Evolutionary conservation across 2,797 vertebrate species (phyloP), one percentile per base, ranked within the genome.

Genomic region (Lindbergichthys nudifrons): DNA sequence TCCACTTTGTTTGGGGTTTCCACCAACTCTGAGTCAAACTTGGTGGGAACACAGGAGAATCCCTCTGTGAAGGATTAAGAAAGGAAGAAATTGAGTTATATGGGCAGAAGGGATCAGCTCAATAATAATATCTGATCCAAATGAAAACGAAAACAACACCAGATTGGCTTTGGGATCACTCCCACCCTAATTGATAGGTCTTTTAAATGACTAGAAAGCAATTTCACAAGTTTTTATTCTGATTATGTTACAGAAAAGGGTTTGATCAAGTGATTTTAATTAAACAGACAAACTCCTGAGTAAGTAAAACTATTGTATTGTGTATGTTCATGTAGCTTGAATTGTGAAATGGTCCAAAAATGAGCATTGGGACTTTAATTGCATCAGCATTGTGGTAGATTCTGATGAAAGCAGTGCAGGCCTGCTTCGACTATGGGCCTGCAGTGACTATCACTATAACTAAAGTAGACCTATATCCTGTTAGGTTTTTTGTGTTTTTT

Each of bases 31-130:
- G 93, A 88, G 77, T 87, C 93, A 61, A 96, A 95, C 84, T 92
- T 94, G 3, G 88, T 95, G 69, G 96, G 95, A 14, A 93, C 32
- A 5, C 94, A 96, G 63, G 89, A 93, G 78, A 96, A 92, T 59
- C 95, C 95, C 51, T 92, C 93, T 95, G 77, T 50, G 39, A 48
- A 72, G 4, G 65, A 81, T 53, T 0, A 5, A 61, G 30, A 52
- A 59, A 73, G 21, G 2, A 46, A 19, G 68, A 9, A 12, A 70
- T 48, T 50, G 45, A 47, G n/a, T 23, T 9, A 45, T 18, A 42
- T 12, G 0, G 26, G 3, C 45, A 61, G 21, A 2, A 65, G 59
- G 59, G 2, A 57, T n/a, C 14, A 50, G 2, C 13, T 46, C 3
- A 3, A 30, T 50, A 66, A 19, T 32, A 46, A 59, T 52, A 16